These are phyloP conservation scores for Elanoides forficatus DNA, from an alignment of 2,113 vertebrate genomes.

Conservation along the genomic window DNA sequence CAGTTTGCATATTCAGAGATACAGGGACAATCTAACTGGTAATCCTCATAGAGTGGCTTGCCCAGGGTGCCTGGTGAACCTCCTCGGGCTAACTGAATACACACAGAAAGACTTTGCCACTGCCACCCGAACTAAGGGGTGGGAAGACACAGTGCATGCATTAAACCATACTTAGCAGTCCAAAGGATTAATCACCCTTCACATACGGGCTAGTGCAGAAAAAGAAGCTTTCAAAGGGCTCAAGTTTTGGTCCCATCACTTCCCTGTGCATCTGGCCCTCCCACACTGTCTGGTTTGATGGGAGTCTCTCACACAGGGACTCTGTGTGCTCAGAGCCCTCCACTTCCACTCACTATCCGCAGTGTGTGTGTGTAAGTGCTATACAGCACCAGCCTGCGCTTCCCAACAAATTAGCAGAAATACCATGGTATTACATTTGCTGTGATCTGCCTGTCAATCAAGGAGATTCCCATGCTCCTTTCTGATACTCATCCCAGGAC, in stretches of 20 bases:
- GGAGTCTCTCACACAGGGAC: background rate
- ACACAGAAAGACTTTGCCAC: background rate
- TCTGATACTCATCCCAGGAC: background rate
- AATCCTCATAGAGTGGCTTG: background rate
- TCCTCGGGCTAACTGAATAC: background rate
- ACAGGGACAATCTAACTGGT: background rate
- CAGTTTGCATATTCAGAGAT: background rate
- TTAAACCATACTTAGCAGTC: background rate
- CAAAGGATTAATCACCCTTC: background rate
- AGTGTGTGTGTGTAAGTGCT: background rate
- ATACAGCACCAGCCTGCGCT: background rate
- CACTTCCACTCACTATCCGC: rapidly evolving
- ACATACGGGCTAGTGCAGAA: background rate
- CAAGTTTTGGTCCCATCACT: background rate
- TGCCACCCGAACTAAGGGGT: background rate
- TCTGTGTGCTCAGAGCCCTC: background rate
- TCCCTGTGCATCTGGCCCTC: background rate
- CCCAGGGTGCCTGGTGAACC: background rate
- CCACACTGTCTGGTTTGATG: background rate
- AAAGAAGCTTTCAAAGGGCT: background rate
- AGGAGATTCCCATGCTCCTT: background rate
- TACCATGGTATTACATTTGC: background rate
- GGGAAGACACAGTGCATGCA: background rate
- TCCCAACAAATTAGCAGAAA: background rate
- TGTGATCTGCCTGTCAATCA: background rate